phyloP scores from a whole-genome alignment of 2,797 vertebrate genomes.

The Lepilemur septentrionalis region DNA sequence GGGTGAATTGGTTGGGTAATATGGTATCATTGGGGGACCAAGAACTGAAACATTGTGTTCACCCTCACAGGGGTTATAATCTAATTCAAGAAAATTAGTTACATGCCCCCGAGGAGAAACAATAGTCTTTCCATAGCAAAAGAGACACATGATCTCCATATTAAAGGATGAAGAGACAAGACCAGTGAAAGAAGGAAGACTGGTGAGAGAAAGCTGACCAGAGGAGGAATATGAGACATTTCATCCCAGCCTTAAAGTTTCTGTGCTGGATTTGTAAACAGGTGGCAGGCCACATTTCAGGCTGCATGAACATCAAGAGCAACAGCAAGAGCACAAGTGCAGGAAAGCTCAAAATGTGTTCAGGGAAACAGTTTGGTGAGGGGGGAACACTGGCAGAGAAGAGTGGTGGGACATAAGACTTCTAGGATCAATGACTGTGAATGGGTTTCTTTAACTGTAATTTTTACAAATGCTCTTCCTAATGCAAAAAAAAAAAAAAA shows the following conservation, averaged over 20 bases:
- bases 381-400: not conserved
- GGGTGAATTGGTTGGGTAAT: not conserved
- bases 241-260: not conserved
- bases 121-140: not conserved
- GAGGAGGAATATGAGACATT: not conserved
- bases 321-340: not conserved
- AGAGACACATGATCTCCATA: not conserved
- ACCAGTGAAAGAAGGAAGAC: not conserved
- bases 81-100: not conserved
- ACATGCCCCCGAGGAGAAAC: not conserved
- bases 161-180: not conserved
- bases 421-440: not conserved
- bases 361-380: not conserved
- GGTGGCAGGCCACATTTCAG: not conserved
- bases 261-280: not conserved
- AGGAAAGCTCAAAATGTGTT: not conserved
- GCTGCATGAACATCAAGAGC: not conserved
- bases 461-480: constrained; percentile 8
- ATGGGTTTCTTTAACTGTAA: not conserved
- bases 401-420: not conserved
- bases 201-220: not conserved
- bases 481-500: not conserved
- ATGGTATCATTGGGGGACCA: not conserved
- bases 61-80: not conserved
- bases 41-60: not conserved